Conservation (phyloP, 2,888 invertebrate species). For the Pocota personata region DNA sequence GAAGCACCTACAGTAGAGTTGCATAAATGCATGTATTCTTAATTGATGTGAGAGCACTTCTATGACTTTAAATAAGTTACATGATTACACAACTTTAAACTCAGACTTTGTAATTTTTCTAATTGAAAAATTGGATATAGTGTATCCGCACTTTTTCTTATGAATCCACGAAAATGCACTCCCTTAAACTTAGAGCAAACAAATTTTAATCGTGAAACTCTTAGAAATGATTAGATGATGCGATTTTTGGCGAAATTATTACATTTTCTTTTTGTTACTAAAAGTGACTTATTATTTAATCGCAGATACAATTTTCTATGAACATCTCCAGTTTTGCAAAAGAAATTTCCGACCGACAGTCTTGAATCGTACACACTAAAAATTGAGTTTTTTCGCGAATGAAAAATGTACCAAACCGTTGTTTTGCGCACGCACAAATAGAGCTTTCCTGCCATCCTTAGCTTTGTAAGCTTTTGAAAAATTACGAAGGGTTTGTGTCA, state of each 20-base stretch:
- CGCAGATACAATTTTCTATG: neutral
- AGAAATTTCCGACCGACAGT: conserved; percentile 30
- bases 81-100: conserved; percentile 45
- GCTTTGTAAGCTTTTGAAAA: conserved; percentile 26
- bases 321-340: conserved; percentile 10
- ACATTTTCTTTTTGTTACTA: neutral
- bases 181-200: neutral
- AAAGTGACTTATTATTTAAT: neutral
- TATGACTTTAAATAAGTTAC: conserved; percentile 27
- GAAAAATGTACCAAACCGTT: conserved; percentile 46
- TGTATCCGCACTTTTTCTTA: conserved; percentile 19
- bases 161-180: conserved; percentile 20
- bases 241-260: neutral
- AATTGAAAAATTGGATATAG: no score
- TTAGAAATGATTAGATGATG: neutral
- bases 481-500: conserved; percentile 12
- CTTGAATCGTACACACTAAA: conserved; percentile 52
- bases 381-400: conserved; percentile 34
- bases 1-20: conserved; percentile 25
- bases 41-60: conserved; percentile 31
- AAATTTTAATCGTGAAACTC: neutral
- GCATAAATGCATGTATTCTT: conserved; percentile 42
- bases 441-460: conserved; percentile 37
- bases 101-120: neutral
- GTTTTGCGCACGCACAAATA: conserved; percentile 53